Conservation (phyloP, 2,113 vertebrate genomes). For the Cryptoleucopteryx plumbea region DNA sequence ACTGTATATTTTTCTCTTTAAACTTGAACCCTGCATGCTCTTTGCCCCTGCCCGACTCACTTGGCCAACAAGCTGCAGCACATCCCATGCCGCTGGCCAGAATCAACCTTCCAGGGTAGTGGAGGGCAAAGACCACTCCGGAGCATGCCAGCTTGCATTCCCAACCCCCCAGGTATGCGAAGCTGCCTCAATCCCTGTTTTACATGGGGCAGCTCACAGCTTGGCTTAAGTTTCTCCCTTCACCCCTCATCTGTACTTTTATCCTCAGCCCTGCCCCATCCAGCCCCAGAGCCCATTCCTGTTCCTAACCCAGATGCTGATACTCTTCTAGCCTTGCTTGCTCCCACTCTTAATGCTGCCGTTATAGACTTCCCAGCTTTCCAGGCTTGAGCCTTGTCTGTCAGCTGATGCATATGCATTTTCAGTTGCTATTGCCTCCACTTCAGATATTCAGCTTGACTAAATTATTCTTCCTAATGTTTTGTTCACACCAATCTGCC, state of each 20-base stretch:
- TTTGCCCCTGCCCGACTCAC: background rate
- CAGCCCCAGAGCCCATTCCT: background rate
- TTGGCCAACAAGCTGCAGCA: background rate
- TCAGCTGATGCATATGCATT: background rate
- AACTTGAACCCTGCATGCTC: background rate
- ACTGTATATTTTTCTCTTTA: background rate
- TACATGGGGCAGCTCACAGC: background rate
- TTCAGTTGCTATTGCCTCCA: background rate
- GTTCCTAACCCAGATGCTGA: background rate
- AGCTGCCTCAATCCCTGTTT: background rate
- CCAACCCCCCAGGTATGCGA: accelerated
- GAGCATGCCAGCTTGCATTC: background rate
- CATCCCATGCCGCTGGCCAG: background rate
- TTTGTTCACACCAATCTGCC: background rate
- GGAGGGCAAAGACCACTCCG: background rate
- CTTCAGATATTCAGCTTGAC: background rate
- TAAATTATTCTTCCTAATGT: background rate
- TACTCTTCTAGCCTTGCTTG: background rate
- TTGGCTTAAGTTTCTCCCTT: background rate
- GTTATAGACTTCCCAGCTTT: background rate
- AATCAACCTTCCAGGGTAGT: background rate
- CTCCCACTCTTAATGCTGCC: background rate
- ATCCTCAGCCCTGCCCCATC: background rate
- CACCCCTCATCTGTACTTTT: background rate
- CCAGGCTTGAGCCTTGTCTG: background rate